Evolutionary conservation across 2,888 invertebrate genomes (phyloP).

Genomic region (Rhingia rostrata): DNA sequence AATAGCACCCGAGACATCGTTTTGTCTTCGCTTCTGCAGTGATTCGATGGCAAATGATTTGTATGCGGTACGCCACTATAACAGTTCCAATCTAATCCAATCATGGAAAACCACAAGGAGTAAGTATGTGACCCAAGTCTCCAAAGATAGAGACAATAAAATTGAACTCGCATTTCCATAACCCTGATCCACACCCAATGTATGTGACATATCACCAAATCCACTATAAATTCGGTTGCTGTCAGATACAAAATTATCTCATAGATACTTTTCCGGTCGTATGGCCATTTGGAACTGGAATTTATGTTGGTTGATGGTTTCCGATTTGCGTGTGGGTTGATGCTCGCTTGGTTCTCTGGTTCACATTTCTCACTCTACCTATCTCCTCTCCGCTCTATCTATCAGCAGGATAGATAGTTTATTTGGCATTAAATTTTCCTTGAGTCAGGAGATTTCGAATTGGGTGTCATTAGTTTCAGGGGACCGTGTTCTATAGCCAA

Average conservation of each 20-base stretch:
- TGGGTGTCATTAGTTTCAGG: constrained; percentile 61
- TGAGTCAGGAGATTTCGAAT: constrained; percentile 66
- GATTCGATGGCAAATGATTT: not conserved
- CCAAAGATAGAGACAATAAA: constrained; percentile 14
- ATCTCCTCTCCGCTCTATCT: no score
- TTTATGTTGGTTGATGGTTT: constrained; percentile 56
- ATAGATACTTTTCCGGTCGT: constrained; percentile 54
- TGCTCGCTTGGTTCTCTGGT: constrained; percentile 18
- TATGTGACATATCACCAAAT: constrained; percentile 55
- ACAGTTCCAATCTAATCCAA: constrained; percentile 21
- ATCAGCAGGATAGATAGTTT: constrained; percentile 33
- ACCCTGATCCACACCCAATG: constrained; percentile 42
- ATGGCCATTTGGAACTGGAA: constrained; percentile 55
- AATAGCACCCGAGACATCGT: constrained; percentile 39
- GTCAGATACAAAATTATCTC: constrained; percentile 70
- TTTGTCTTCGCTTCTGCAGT: constrained; percentile 19
- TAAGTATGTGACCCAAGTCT: not conserved
- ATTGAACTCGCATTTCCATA: constrained; percentile 34
- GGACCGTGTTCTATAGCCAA: constrained; percentile 15
- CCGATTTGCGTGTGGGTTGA: constrained; percentile 47
- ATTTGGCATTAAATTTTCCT: constrained; percentile 58
- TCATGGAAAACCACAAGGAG: constrained; percentile 11
- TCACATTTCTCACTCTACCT: constrained; percentile 22
- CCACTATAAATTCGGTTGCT: constrained; percentile 69
- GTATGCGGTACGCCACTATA: not conserved